A percentile compares a stretch with the other conserved stretches of the same genome.
phyloP scores from a whole-genome alignment of 2,113 vertebrate genomes.

The Cinclus mexicanus region DNA sequence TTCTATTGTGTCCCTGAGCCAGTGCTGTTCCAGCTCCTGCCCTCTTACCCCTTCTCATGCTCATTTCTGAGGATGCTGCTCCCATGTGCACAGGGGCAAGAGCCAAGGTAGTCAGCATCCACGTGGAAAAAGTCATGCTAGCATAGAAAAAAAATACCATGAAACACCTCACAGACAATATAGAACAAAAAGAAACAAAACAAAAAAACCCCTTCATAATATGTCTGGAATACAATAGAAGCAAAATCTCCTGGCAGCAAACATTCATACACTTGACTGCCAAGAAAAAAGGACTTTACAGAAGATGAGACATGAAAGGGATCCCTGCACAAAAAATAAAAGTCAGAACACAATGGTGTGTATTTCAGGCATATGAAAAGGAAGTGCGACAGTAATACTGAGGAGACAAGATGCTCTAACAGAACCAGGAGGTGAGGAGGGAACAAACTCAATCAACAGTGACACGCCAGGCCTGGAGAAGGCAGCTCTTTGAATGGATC shows the following conservation, averaged over 20 bases:
- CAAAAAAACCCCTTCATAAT: not conserved
- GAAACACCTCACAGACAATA: slow-evolving; percentile 47
- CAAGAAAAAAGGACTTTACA: slow-evolving; percentile 76
- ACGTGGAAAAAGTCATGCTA: slow-evolving; percentile 46
- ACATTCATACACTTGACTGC: slow-evolving; percentile 76
- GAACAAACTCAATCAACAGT: slow-evolving; percentile 70
- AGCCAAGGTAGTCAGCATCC: not conserved
- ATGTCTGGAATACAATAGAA: slow-evolving; percentile 72
- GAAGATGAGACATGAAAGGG: slow-evolving; percentile 77
- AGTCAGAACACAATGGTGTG: slow-evolving; percentile 77
- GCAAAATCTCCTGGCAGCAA: slow-evolving; percentile 74
- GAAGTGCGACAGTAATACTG: slow-evolving; percentile 62
- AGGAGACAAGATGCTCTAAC: slow-evolving; percentile 71
- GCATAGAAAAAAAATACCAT: not conserved
- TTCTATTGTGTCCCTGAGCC: accelerated
- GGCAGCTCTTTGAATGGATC: slow-evolving; percentile 50
- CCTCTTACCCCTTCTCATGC: not conserved
- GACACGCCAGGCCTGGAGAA: slow-evolving; percentile 47
- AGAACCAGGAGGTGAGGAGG: slow-evolving; percentile 50
- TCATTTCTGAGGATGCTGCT: not conserved
- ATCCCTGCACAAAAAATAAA: slow-evolving; percentile 74
- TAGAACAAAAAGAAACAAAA: slow-evolving; percentile 51
- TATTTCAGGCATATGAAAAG: slow-evolving; percentile 79
- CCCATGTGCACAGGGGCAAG: not conserved
- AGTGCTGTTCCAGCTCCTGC: not conserved